Conservation (phyloP, 2,113 vertebrate species). For the Fregata magnificens region DNA sequence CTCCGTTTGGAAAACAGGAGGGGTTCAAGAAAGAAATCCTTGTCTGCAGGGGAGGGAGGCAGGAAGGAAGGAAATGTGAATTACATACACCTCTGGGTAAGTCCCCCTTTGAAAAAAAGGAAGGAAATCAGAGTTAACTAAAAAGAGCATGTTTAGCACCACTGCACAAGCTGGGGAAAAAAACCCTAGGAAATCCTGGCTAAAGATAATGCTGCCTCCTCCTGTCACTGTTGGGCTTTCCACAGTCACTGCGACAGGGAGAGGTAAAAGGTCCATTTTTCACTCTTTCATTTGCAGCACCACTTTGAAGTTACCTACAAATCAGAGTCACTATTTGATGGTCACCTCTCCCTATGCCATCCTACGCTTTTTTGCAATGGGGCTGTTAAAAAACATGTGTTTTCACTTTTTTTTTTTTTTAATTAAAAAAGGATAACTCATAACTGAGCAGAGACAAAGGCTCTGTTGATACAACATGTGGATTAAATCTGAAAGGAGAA, state of each 20-base stretch:
- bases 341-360: not conserved
- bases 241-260: not conserved
- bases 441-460: conserved; percentile 33
- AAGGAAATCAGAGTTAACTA: conserved; percentile 40
- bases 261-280: not conserved
- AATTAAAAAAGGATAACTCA: not conserved
- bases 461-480: conserved; percentile 57
- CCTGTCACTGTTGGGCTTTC: not conserved
- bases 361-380: not conserved
- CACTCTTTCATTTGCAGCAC: not conserved
- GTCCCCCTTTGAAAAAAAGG: not conserved
- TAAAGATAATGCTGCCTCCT: not conserved
- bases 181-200: not conserved
- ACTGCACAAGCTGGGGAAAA: not conserved
- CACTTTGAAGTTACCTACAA: not conserved
- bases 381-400: not conserved
- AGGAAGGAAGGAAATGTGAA: conserved; percentile 58
- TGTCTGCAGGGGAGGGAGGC: not conserved
- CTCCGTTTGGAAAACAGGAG: conserved; percentile 16
- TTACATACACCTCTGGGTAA: conserved; percentile 44
- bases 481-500: conserved; percentile 64
- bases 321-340: not conserved
- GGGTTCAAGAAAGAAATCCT: conserved; percentile 2
- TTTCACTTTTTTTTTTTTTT: conserved; percentile 7
- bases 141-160: conserved; percentile 12